Evolutionary conservation across 2,888 invertebrate genomes (phyloP), one percentile per base, ranked within the genome.

Genomic region (Lochmaea crataegi): DNA sequence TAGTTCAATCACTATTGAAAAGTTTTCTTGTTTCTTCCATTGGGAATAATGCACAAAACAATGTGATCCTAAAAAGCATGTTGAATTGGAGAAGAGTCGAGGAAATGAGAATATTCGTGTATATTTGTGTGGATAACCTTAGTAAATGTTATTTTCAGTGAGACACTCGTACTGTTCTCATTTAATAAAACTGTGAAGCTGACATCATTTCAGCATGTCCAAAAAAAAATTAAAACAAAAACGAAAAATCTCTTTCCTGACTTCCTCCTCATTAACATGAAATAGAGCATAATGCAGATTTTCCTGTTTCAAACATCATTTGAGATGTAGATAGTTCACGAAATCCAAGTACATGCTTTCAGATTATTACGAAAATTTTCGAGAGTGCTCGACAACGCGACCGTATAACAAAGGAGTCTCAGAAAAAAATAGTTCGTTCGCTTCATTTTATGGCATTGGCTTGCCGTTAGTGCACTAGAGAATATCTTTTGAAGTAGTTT

Each of bases 351-450:
- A 68, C 73, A 71, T 75, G 65, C 74, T 73, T 73, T 65, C 71
- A 71, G 72, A 70, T 63, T 71, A 76, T 77, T 72, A 74, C 71
- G 74, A 76, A 76, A 69, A 77, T 67, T 74, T 74, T 76, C 71
- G 73, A 77, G 76, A 60, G 69, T 76, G 53, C 75, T 77, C 67
- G 64, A 73, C 64, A 68, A 61, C 57, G 73, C 75, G 71, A 69
- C 71, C 68, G 68, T 58, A 38, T 51, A 71, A 77, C 75, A 74
- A 77, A 76, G 74, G 66, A 66, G 68, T 72, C 61, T 38, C 11
- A 56, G 63, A 75, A 77, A 72, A 75, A 73, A 73, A 68, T 68
- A 66, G 70, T 71, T 74, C 73, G 69, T 75, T 71, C 72, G 75
- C 75, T 73, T 75, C 74, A 75, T 71, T 76, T 69, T 56, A 71